Percentiles rank a stretch among this genome's conserved stretches.
Conservation (phyloP, 2,797 vertebrate genomes). For the Peromyscus nudipes region DNA sequence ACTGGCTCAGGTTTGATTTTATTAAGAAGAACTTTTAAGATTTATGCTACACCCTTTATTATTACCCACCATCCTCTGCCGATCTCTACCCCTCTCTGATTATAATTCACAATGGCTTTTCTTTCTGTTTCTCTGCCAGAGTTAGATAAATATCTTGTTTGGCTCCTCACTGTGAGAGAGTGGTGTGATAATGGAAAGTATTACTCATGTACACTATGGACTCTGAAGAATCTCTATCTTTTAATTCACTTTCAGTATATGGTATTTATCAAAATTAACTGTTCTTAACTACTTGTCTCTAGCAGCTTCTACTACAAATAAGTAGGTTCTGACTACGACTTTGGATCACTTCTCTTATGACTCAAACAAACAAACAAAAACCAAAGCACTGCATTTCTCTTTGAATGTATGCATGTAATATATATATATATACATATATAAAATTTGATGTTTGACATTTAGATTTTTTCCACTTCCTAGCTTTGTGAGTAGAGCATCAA, state of each 20-base stretch:
- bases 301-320: background rate
- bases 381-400: background rate
- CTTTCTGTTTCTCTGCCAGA: background rate
- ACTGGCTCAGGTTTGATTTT: too few relatives aligned
- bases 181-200: background rate
- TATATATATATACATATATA: background rate
- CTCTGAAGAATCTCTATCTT: background rate
- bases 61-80: accelerated
- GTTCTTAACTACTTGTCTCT: background rate
- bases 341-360: background rate
- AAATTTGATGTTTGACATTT: background rate
- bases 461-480: background rate
- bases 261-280: background rate
- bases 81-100: background rate
- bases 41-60: background rate
- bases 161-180: background rate
- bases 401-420: background rate
- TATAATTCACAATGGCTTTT: background rate
- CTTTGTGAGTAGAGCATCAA: background rate
- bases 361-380: background rate
- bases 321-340: background rate
- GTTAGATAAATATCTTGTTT: background rate
- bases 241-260: background rate
- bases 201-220: background rate
- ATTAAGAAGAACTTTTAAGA: too few relatives aligned